A percentile compares a stretch with the other conserved stretches of the same genome.
phyloP scores from a whole-genome alignment of 2,888 invertebrate species.

The Heliconius ismenius region DNA sequence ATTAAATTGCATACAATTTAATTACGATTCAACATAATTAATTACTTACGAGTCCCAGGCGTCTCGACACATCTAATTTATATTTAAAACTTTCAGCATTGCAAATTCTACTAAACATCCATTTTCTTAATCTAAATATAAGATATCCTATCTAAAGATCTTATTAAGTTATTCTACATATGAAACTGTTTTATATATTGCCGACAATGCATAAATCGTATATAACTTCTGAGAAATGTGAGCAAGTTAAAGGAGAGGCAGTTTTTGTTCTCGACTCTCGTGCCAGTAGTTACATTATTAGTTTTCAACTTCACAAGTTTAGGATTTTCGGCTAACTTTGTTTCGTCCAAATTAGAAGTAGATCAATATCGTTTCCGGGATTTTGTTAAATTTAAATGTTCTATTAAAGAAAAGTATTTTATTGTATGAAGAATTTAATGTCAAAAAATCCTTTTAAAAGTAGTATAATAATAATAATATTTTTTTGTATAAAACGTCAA shows the following conservation, averaged over 20 bases:
- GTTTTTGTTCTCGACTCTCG: slow-evolving; percentile 62
- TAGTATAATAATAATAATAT: too few relatives aligned
- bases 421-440: too few relatives aligned
- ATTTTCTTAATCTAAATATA: not conserved
- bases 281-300: slow-evolving; percentile 72
- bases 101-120: not conserved
- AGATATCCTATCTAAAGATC: not conserved
- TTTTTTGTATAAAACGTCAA: too few relatives aligned
- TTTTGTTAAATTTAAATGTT: slow-evolving; percentile 54
- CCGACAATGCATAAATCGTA: slow-evolving; percentile 31
- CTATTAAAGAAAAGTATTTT: too few relatives aligned
- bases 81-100: slow-evolving; percentile 4
- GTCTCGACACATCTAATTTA: not conserved
- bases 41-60: not conserved
- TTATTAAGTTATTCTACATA: slow-evolving; percentile 2
- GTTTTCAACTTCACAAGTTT: slow-evolving; percentile 70
- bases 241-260: slow-evolving; percentile 40
- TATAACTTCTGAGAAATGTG: slow-evolving; percentile 41
- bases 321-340: slow-evolving; percentile 63
- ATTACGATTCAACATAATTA: not conserved
- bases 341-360: slow-evolving; percentile 57
- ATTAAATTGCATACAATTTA: not conserved
- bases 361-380: slow-evolving; percentile 56
- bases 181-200: slow-evolving; percentile 21
- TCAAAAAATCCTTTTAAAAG: too few relatives aligned